Evolutionary conservation across 2,113 vertebrate species (phyloP), one percentile per base, ranked within the genome.

Genomic region (Oncorhynchus kisutch): DNA sequence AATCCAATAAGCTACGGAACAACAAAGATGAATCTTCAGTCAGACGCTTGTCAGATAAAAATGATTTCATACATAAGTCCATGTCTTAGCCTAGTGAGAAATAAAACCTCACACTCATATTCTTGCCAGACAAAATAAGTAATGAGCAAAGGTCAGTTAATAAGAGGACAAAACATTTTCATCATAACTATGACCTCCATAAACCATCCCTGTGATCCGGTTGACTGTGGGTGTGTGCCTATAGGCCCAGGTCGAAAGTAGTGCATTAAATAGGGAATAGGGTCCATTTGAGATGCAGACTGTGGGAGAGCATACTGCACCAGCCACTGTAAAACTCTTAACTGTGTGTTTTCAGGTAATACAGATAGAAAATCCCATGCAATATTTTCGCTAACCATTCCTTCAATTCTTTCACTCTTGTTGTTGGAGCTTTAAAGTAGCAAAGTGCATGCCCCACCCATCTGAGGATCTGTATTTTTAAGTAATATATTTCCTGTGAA

Each of bases 11-110:
- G 71, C 79, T 60, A 34, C 59, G 75, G 25, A 71, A 67, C 78
- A 88, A 86, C 81, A 82, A 27, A 78, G 74, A 85, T 73, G 34
- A 79, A 85, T 84, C 78, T 81, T 83, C 31, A 29, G 57, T 64
- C 76, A 59, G 31, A 27, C 60, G 57, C 34, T 71, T 70, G 78
- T 76, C 82, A 65, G 59, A 77, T 78, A 71, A 73, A 80, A 81
- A 86, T 82, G 67, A 82, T 79, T 82, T 78, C 14, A 4, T 39
- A 76, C 81, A 80, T 78, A 76, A n/a, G 24, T 22, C 78, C 24
- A 75, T 51, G 22, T 31, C 39, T 73, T 13, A 69, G 69, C 71
- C 70, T 65, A 18, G 69, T 13, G 25, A 8, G 34, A 64, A 62
- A 13, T 51, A 51, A 11, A 51, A 51, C 13, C 49, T 51, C 14